Evolutionary conservation across 2,113 vertebrate genomes (phyloP).

Genomic region (Panurus biarmicus): DNA sequence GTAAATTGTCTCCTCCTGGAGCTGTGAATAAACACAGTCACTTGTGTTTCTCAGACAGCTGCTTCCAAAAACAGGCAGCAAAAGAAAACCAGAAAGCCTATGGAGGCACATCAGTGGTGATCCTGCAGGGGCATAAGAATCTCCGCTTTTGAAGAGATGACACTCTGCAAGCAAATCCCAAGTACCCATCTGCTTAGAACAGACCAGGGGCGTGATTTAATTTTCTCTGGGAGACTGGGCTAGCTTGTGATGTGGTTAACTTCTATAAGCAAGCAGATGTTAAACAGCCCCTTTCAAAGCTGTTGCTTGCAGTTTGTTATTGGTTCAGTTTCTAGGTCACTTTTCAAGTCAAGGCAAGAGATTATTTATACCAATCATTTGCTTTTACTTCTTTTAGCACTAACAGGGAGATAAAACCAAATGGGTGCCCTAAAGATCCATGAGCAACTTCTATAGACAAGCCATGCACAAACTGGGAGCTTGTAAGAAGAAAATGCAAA

Average conservation of each 20-base stretch:
- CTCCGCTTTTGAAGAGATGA: not conserved
- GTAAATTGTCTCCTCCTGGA: not conserved
- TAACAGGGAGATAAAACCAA: not conserved
- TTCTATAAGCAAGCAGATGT: not conserved
- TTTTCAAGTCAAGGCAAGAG: slow-evolving; percentile 3
- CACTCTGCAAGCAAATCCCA: not conserved
- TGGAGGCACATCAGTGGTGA: not conserved
- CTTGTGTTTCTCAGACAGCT: not conserved
- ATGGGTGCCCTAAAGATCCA: not conserved
- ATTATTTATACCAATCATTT: not conserved
- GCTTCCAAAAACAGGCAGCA: not conserved
- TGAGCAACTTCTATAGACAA: not conserved
- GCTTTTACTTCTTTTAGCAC: not conserved
- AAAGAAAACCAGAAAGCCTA: not conserved
- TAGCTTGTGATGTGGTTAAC: not conserved
- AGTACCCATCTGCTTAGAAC: not conserved
- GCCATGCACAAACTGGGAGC: not conserved
- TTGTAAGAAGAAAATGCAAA: not conserved
- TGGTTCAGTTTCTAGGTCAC: not conserved
- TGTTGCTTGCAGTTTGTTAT: not conserved
- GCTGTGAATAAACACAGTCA: not conserved
- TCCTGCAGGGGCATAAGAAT: not conserved
- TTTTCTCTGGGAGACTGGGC: not conserved
- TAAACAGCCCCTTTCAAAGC: not conserved
- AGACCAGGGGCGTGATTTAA: not conserved